phyloP scores from a whole-genome alignment of 92 coral and sea anemone genomes.

The Paragorgia papillata region DNA sequence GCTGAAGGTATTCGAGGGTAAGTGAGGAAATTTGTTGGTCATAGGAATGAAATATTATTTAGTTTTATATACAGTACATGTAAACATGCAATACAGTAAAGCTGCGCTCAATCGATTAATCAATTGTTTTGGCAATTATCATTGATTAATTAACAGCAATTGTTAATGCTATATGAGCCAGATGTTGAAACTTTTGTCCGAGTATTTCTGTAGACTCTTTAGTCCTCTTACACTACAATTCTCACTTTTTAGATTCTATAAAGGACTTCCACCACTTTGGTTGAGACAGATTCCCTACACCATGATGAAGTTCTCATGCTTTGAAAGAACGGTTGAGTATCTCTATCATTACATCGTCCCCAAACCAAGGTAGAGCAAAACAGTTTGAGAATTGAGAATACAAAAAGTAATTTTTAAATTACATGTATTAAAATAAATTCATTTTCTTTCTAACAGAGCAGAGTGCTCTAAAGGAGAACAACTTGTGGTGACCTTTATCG shows the following conservation, averaged over 20 bases:
- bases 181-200: too few species aligned
- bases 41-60: too few species aligned
- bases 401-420: too few species aligned
- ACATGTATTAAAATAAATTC: not conserved
- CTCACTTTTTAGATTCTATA: slow-evolving; percentile 76
- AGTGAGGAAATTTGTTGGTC: slow-evolving; percentile 33
- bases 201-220: too few species aligned
- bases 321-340: slow-evolving; percentile 95
- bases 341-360: slow-evolving; percentile 93
- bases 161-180: too few species aligned
- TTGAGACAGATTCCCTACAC: slow-evolving; percentile 99
- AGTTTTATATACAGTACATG: too few species aligned
- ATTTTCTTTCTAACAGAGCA: slow-evolving; percentile 59
- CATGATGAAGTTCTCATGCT: slow-evolving; percentile 99
- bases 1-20: slow-evolving; percentile 96
- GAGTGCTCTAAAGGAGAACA: slow-evolving; percentile 88
- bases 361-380: slow-evolving; percentile 78
- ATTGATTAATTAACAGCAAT: too few species aligned
- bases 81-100: too few species aligned
- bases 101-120: too few species aligned
- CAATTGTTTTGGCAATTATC: too few species aligned
- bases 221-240: not conserved
- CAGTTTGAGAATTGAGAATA: not conserved
- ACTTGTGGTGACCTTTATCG: slow-evolving; percentile 94
- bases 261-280: slow-evolving; percentile 98